Evolutionary conservation across 2,888 invertebrate genomes (phyloP), one percentile per base, ranked within the genome.

Genomic region (Abrostola triplasia): DNA sequence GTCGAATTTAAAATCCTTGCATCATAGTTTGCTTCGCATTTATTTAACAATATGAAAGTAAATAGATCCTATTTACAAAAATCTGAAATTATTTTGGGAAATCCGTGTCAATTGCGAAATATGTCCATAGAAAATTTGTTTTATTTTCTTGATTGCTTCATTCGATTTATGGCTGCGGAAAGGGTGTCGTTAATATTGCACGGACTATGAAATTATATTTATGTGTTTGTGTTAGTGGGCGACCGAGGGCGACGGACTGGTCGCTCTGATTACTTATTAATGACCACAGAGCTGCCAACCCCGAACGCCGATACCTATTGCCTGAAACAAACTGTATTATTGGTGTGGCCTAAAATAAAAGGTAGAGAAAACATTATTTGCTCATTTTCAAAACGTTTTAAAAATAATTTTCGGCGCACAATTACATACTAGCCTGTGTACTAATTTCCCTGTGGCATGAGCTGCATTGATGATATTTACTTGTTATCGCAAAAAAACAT

Each of bases 241-340:
- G 65, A 64, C 63, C 52, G 67, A 66, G 58, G 67, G 67, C 70
- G 71, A 74, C 70, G 70, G 82, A 81, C 79, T 83, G 84, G 83
- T 82, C 82, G 79, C 86, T 78, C 89, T 92, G 91, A 92, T 92
- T 91, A 90, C 89, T 89, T 92, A 92, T 92, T 92, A 89, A 92
- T 91, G 92, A 88, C 88, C 77, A 80, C 82, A 81, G 79, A 71
- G 69, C 77, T 70, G 69, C 72, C 83, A 79, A 79, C 76, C 79
- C 80, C 74, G 79, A 79, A 78, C 83, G 77, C 76, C 85, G 84
- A 89, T 90, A 90, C 87, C 89, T 90, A 87, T 82, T 84, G 80
- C 84, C 80, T 67, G 66, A 75, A 79, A 79, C 77, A 82, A 88
- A 88, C 88, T 87, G 79, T 86, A 80, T 80, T 84, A 83, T 82